Evolutionary conservation across 2,113 vertebrate genomes (phyloP).

Genomic region (Microtus montanus): DNA sequence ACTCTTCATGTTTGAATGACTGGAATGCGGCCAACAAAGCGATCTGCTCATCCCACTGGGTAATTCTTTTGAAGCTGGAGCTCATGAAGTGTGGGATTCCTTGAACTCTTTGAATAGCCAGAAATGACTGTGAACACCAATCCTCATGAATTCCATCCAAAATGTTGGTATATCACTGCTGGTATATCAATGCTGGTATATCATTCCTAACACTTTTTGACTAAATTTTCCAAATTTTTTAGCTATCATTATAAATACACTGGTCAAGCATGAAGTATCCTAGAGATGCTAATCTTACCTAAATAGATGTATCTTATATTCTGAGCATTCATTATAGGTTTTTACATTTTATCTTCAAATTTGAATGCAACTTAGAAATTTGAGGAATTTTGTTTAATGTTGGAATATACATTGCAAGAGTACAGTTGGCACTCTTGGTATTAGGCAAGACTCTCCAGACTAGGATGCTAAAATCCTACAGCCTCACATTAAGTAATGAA

Average conservation of each 20-base stretch:
- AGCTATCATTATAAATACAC: neutral
- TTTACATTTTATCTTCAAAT: neutral
- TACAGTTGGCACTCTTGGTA: neutral
- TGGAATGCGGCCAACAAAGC: neutral
- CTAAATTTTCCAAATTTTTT: neutral
- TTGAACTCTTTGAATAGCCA: neutral
- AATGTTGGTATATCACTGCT: neutral
- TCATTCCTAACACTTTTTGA: neutral
- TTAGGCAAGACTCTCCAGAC: neutral
- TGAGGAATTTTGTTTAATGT: too few relatives aligned
- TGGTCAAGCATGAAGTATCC: neutral
- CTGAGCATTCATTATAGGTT: neutral
- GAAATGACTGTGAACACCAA: neutral
- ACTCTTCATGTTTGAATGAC: neutral
- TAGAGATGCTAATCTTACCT: neutral
- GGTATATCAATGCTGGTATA: too few relatives aligned
- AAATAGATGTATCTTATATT: too few relatives aligned
- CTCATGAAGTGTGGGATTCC: neutral
- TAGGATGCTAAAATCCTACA: neutral
- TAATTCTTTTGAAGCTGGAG: neutral
- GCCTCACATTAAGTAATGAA: neutral
- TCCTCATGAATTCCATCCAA: neutral
- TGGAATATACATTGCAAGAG: neutral
- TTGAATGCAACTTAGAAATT: neutral
- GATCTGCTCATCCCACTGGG: neutral